phyloP scores from a whole-genome alignment of 2,113 vertebrate species.

The Microcebus murinus region DNA sequence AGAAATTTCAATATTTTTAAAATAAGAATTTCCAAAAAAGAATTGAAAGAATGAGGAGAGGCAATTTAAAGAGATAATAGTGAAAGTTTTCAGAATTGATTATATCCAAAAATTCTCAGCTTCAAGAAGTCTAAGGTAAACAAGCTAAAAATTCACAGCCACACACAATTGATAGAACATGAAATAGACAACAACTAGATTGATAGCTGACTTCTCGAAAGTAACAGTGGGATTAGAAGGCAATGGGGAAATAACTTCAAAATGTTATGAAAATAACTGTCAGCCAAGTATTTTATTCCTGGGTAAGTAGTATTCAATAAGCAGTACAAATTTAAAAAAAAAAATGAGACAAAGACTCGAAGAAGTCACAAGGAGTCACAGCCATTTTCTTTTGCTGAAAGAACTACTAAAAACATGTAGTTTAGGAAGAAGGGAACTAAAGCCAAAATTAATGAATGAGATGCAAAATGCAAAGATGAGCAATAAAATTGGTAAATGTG shows the following conservation, averaged over 20 bases:
- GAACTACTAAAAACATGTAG: background rate
- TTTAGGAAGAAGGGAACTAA: background rate
- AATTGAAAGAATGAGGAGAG: background rate
- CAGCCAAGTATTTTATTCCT: background rate
- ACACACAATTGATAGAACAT: background rate
- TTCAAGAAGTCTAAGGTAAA: background rate
- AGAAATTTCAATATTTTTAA: background rate
- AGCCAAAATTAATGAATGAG: background rate
- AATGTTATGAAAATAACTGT: conserved; percentile 17
- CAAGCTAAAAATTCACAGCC: background rate
- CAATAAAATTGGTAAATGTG: background rate
- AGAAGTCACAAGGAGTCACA: background rate
- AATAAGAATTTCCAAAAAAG: background rate
- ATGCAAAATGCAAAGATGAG: background rate
- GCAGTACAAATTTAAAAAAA: background rate
- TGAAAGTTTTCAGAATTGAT: background rate
- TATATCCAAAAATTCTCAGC: background rate
- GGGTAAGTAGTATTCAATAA: conserved; percentile 6
- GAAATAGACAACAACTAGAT: background rate
- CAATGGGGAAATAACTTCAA: background rate
- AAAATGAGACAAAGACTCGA: background rate
- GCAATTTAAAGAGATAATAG: background rate
- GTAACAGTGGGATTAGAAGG: background rate
- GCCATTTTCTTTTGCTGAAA: background rate
- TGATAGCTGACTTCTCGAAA: background rate